phyloP scores from a whole-genome alignment of 2,113 vertebrate species.

The Scomber scombrus region DNA sequence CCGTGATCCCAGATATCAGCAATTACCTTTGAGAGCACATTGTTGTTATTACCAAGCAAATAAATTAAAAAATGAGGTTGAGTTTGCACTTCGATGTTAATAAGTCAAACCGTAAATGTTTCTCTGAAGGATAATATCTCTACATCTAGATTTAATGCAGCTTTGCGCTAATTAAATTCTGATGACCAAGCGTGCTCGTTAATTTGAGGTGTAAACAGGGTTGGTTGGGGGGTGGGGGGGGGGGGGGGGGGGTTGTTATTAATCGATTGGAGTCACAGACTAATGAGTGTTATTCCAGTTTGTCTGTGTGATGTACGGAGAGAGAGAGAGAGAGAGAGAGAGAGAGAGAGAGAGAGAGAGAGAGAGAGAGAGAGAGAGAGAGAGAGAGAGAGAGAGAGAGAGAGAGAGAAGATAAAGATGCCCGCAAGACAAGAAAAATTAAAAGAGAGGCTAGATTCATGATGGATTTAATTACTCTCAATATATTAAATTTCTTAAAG shows the following conservation, averaged over 20 bases:
- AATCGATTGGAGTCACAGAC: not conserved
- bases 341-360: not conserved
- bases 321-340: not conserved
- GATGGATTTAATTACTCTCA: too few relatives aligned
- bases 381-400: not conserved
- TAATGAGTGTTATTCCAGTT: not conserved
- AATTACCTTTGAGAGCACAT: too few relatives aligned
- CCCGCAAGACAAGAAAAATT: not conserved
- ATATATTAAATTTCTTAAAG: not conserved
- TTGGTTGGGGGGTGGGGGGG: too few relatives aligned
- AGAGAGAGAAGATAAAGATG: not conserved
- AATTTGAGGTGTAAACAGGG: conserved; percentile 12
- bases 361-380: not conserved
- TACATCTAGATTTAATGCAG: not conserved
- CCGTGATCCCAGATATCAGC: too few relatives aligned
- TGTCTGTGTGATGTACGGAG: not conserved
- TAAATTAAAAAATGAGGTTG: not conserved
- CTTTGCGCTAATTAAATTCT: conserved; percentile 41
- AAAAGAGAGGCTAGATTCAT: not conserved
- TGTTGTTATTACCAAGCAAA: too few relatives aligned
- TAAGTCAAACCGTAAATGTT: not conserved
- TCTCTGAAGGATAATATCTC: not conserved
- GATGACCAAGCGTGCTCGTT: not conserved
- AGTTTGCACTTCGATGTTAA: not conserved
- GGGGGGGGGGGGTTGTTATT: not conserved